Base-by-base conservation (phyloP, 1,140 invertebrate species). In the Cryptotermes secundus region DNA sequence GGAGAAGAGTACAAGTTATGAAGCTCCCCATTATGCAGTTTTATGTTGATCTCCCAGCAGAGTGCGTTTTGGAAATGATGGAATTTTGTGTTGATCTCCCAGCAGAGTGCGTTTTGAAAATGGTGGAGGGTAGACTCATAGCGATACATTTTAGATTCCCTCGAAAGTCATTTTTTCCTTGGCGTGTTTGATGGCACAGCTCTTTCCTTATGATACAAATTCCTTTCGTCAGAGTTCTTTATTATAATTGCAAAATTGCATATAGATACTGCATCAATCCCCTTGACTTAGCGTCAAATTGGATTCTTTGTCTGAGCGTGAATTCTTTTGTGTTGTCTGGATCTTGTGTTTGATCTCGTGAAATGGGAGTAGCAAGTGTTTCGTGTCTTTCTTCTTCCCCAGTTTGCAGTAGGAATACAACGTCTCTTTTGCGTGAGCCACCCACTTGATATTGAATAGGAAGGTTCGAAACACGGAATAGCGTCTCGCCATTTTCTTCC, bases 261-360 rank as follows among this genome's bases (percentile, higher is more conserved):
- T 31, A 31, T 72, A 72, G 26, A 72, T 31, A 31, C 59, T 72
- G 9, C n/a, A 72, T 72, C 59, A 72, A 31, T 31, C n/a, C n/a
- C n/a, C n/a, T 49, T 49, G 45, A 14, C 19, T 49, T 49, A 16
- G 45, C 14, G 0, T 72, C 26, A 72, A 72, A 72, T 72, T 72
- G 59, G 59, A 72, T 72, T 72, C n/a, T 72, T 31, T 72, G 59
- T 72, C 59, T 72, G 26, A 31, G 59, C 59, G 59, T 72, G n/a
- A 72, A 31, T 72, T 72, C 59, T 72, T 49, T 72, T 72, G 59
- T 31, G 59, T 31, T 49, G 59, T 26, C 59, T n/a, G 59, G 59
- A 31, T 72, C 26, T 31, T 31, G 14, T 72, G 59, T 31, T 72
- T 26, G 59, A 72, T 72, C 59, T 31, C 6, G n/a, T 72, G 59